Percentiles rank a stretch among this genome's conserved stretches.
phyloP scores from a whole-genome alignment of 1,140 invertebrate species.

The Caenorhabditis briggsae region DNA sequence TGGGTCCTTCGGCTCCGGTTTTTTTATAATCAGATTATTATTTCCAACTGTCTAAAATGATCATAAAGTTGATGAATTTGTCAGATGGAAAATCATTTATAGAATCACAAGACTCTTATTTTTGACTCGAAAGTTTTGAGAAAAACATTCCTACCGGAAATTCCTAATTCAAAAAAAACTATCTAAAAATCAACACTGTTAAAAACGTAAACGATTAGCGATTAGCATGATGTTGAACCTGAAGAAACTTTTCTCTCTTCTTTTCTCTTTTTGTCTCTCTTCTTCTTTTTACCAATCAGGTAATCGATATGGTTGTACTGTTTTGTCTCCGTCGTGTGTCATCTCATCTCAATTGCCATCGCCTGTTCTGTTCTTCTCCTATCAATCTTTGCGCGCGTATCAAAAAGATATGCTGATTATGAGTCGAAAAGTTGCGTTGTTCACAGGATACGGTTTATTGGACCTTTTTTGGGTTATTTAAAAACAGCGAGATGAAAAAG shows the following conservation, averaged over 20 bases:
- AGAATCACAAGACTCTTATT: not conserved
- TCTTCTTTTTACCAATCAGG: conserved; percentile 43
- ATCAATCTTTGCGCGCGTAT: conserved; percentile 16
- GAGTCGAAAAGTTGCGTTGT: not conserved
- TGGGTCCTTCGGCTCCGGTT: too few relatives aligned
- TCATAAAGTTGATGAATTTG: too few relatives aligned
- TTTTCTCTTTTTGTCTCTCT: not conserved
- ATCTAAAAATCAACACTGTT: not conserved
- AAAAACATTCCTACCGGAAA: too few relatives aligned
- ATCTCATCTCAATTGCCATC: not conserved
- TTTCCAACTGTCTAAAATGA: not conserved
- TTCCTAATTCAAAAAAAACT: not conserved
- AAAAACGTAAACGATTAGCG: not conserved
- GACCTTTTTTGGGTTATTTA: not conserved
- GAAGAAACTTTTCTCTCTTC: not conserved
- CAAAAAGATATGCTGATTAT: not conserved
- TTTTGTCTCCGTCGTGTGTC: conserved; percentile 34
- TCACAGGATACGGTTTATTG: not conserved
- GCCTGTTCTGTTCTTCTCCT: not conserved
- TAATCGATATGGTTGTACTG: conserved; percentile 40
- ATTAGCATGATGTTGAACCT: not conserved
- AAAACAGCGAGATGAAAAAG: not conserved
- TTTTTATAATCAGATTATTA: not conserved
- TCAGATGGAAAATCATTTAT: not conserved
- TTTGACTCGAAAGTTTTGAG: too few relatives aligned